Evolutionary conservation across 1,140 invertebrate genomes (phyloP), one percentile per base, ranked within the genome.

Genomic region (Vollenhovia emeryi): DNA sequence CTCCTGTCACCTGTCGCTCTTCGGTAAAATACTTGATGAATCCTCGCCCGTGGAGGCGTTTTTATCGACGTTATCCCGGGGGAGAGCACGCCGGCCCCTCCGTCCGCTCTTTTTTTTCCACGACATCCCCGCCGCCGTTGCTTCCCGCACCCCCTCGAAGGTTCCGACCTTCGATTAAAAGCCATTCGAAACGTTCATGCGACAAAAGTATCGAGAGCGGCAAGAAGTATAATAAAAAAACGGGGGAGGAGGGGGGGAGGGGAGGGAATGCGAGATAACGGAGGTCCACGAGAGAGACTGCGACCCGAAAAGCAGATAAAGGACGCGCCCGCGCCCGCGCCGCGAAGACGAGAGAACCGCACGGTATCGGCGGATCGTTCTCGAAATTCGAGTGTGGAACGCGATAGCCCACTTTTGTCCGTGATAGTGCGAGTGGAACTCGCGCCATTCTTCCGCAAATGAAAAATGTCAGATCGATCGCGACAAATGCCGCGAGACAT

Each of bases 1-100:
- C 73, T 52, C 75, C 82, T 85, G 89, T 89, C 89, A 90, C 86
- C 83, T 84, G 83, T 75, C 86, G 86, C 64, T 90, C 89, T 75
- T 85, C 83, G 78, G 55, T 48, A 79, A 90, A 86, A 90, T 90
- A 87, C 86, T 85, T 79, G 88, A 90, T 86, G 89, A 87, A 89
- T 90, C 88, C 80, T 52, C 74, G 68, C 45, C 75, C 60, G 87
- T 33, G 48, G 57, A 71, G 40, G 66, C 80, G 82, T 89, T 90
- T 90, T 89, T 87, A 87, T 87, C 85, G 85, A 24, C 76, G 75
- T 73, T 87, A 87, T 85, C 64, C 76, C 30, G 40, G 40, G 71
- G 84, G 83, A 62, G 40, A 52, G 64, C 52, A 57, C 40, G 43
- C 50, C 30, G 45, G 21, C 13, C 57, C 66, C 21, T 83, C 55